Evolutionary conservation across 2,113 vertebrate genomes (phyloP).

Genomic region (Phalacrocorax pelagicus): DNA sequence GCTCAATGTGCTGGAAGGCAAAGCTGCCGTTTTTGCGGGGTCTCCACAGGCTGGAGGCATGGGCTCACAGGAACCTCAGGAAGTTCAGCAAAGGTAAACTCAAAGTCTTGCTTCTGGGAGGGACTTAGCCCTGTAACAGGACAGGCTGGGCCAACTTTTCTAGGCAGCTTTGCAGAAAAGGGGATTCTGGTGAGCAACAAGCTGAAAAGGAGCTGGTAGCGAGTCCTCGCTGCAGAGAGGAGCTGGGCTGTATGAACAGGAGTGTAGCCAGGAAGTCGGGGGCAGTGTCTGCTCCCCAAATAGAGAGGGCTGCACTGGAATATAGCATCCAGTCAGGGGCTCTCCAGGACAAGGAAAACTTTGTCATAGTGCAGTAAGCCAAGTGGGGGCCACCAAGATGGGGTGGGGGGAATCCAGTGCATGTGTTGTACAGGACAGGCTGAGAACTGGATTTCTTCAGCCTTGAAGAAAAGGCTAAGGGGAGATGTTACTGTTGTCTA

Average conservation of each 20-base stretch:
- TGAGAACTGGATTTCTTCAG: neutral
- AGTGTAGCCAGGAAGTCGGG: fast-evolving
- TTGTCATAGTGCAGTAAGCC: neutral
- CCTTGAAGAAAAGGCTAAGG: neutral
- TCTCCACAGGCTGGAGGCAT: neutral
- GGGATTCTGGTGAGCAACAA: neutral
- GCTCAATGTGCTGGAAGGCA: too few species aligned
- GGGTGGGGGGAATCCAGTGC: too few species aligned
- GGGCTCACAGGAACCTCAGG: neutral
- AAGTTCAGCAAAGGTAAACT: neutral
- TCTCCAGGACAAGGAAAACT: neutral
- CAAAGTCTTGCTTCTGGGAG: neutral
- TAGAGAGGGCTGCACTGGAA: neutral
- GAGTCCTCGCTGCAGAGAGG: neutral
- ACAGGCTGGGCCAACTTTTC: neutral
- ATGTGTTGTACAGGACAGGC: too few species aligned
- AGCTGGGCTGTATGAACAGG: neutral
- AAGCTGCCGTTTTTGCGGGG: neutral
- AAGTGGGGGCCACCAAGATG: neutral
- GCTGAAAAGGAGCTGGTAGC: neutral
- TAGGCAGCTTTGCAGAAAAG: neutral
- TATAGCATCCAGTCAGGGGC: neutral
- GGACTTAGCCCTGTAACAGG: too few species aligned
- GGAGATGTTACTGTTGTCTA: neutral
- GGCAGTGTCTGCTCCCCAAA: neutral